These are phyloP conservation scores for Rhamphomyia laevipes DNA, from an alignment of 2,888 invertebrate species.

Conservation along the genomic window DNA sequence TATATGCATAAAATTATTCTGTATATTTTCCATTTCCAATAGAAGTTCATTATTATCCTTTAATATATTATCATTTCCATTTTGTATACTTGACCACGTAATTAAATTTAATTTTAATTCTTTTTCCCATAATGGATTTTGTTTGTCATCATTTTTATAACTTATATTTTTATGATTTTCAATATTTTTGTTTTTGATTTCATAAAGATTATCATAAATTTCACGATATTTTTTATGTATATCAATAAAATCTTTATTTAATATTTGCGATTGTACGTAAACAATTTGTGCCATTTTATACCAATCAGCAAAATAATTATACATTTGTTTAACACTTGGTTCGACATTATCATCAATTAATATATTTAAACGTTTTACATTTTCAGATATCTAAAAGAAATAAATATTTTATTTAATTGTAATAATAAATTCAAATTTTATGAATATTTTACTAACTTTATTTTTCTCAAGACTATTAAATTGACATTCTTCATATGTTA, in stretches of 20 bases:
- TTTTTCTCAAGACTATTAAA: slow-evolving; percentile 69
- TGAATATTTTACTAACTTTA: slow-evolving; percentile 30
- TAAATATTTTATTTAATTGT: no score
- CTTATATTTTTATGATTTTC: no score
- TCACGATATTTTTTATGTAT: slow-evolving; percentile 8
- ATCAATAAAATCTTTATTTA: slow-evolving; percentile 41
- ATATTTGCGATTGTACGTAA: slow-evolving; percentile 61
- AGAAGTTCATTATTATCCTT: no score
- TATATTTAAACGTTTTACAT: slow-evolving; percentile 51
- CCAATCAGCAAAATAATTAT: slow-evolving; percentile 64
- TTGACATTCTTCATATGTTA: slow-evolving; percentile 83
- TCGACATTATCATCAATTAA: slow-evolving; percentile 52
- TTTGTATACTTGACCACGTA: no score
- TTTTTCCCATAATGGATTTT: no score
- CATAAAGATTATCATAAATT: slow-evolving; percentile 10
- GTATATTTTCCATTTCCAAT: no score
- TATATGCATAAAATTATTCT: no score
- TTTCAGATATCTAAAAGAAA: slow-evolving; percentile 50
- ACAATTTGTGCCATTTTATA: slow-evolving; percentile 74
- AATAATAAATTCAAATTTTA: no score
- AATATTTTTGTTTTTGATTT: slow-evolving; percentile 7
- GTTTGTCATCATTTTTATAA: no score
- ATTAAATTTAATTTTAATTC: no score
- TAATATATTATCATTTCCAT: no score
- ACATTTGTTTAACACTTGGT: slow-evolving; percentile 55